phyloP scores from a whole-genome alignment of 2,888 invertebrate species.

The Thymelicus acteon region DNA sequence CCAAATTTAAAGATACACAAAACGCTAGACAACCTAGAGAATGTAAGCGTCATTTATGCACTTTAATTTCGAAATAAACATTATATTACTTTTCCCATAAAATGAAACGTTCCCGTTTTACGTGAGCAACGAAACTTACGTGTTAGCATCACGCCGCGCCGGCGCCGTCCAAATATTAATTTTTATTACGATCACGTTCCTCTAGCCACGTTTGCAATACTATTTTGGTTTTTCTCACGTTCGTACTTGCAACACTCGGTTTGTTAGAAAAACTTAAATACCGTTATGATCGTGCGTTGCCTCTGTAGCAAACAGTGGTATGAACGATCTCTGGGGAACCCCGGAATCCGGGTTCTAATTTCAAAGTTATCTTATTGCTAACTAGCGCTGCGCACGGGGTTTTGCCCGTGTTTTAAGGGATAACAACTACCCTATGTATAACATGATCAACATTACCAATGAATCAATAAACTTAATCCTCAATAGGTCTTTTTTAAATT shows the following conservation, averaged over 20 bases:
- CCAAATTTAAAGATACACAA: no score
- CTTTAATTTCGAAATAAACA: background rate
- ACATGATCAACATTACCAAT: no score
- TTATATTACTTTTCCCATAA: background rate
- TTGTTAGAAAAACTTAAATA: conserved; percentile 23
- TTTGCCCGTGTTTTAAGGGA: no score
- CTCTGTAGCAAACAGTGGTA: background rate
- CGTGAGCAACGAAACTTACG: conserved; percentile 40
- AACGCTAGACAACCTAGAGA: no score
- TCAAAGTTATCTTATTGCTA: no score
- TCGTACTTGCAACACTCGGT: conserved; percentile 40
- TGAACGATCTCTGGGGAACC: background rate
- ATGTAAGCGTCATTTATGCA: no score
- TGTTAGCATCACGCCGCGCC: conserved; percentile 35
- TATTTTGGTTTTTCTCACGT: conserved; percentile 50
- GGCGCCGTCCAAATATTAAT: conserved; percentile 43
- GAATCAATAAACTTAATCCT: no score
- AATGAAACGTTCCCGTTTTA: conserved; percentile 35
- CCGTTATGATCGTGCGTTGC: conserved; percentile 12
- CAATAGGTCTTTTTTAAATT: no score
- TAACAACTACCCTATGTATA: no score
- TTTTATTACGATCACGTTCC: conserved; percentile 46
- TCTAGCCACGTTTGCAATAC: conserved; percentile 44
- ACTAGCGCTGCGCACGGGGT: no score
- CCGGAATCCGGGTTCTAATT: no score